Evolutionary conservation across 2,888 invertebrate genomes (phyloP).

Genomic region (Agriopis leucophaearia): DNA sequence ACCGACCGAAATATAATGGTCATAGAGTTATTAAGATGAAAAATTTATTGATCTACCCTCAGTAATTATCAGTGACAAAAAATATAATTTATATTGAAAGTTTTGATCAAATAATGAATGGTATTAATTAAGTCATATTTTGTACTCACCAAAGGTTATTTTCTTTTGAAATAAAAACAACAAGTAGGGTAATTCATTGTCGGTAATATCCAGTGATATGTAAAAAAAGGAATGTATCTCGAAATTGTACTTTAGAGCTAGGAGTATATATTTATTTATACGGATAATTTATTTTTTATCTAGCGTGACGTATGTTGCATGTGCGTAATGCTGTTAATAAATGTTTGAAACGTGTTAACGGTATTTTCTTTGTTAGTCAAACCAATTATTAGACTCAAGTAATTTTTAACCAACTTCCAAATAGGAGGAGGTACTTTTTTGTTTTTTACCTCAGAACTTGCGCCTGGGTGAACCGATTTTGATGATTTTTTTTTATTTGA

Average conservation of each 20-base stretch:
- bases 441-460: too few species aligned
- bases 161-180: background rate
- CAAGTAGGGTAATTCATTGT: constrained; percentile 34
- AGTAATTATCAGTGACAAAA: background rate
- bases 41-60: background rate
- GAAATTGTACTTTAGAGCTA: constrained; percentile 71
- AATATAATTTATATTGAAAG: background rate
- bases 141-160: background rate
- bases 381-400: background rate
- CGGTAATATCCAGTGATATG: constrained; percentile 52
- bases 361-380: constrained; percentile 28
- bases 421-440: too few species aligned
- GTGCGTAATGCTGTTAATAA: constrained; percentile 67
- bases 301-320: constrained; percentile 57
- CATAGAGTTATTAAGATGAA: background rate
- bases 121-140: background rate
- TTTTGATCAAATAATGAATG: background rate
- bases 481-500: too few species aligned
- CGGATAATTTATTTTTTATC: constrained; percentile 63
- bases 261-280: constrained; percentile 75
- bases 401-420: too few species aligned
- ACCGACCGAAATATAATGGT: background rate
- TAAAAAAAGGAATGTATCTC: constrained; percentile 71
- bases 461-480: too few species aligned
- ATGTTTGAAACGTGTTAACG: constrained; percentile 54